Base-by-base conservation (phyloP, 2,113 vertebrate species). In the Apteryx owenii region DNA sequence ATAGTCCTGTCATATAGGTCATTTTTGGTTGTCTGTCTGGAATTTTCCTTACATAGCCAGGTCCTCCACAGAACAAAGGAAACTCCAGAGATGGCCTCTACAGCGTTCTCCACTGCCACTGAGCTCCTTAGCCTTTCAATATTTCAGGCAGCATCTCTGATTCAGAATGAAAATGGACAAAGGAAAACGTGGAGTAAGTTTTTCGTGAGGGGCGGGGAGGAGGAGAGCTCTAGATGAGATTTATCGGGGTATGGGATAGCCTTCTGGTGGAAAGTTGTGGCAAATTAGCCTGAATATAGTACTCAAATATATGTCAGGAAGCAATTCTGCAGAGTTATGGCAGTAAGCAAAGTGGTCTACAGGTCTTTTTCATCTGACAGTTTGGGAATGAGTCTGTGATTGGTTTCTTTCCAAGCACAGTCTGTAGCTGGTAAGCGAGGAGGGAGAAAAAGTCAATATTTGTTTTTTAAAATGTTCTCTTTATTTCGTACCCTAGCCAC, bases 341-440 rank as follows among this genome's bases (percentile, higher is more conserved):
- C 84, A 89, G 91, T 83, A 96, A 93, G 89, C 72, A 91, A 96
- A 96, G 78, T 90, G 94, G 22, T 50, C 60, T 81, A 20, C 25
- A 65, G 54, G 85, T 61, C 91, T 96, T 96, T 96, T 94, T 97
- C 95, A 93, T 93, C 93, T 71, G 61, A 81, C 93, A 93, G 81
- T 90, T 91, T 86, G 80, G 85, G 95, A 97, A 97, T 96, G 89
- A 97, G 89, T 33, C 87, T 88, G 38, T 95, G 97, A 95, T 92
- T 88, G 93, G 71, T 94, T 96, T 95, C 81, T 85, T 73, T 85
- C 82, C 38, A 25, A 28, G 68, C 4, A 17, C 53, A 87, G 60
- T 68, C 82, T 84, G 80, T 25, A 92, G 50, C 51, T 90, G 80
- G 82, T 85, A 83, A 94, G 40, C 44, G 15, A 46, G 7, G 29